Evolutionary conservation across 2,888 invertebrate species (phyloP), one percentile per base, ranked within the genome.

Genomic region (Baccha elongata): DNA sequence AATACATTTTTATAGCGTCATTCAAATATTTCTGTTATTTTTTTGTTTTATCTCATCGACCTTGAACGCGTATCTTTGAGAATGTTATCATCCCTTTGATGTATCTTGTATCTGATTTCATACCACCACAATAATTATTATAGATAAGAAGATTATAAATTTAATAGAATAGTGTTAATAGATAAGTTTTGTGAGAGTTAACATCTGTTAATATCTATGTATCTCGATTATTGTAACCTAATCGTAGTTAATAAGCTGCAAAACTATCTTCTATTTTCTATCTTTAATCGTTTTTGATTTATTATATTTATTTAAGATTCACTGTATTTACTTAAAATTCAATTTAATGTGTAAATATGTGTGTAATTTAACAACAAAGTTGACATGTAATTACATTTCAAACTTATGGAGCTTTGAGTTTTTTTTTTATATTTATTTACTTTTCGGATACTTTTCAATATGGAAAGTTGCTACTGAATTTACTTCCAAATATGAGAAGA

Each of bases 381-480:
- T n/a, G n/a, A 32, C 8, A 6, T 7, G 29, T 32, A 32, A 5
- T 32, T 32, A 32, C 3, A 3, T 26, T 4, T 4, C 26, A 23
- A 5, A 7, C 44, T 13, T 17, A 64, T 17, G n/a, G 8, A n/a
- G 11, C 10, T 23, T 7, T 46, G 15, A 23, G 32, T 52, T 60
- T 44, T 15, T 35, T n/a, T 48, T 46, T 55, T 15, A 62, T 15
- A 62, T 62, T 52, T 62, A 35, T 37, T 62, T 62, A 26, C 13
- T 29, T 62, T 35, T 37, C n/a, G 1, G 37, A 58, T 48, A 46
- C 23, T 32, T 40, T 46, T 64, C 13, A 23, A 62, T 62, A 71
- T 71, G 76, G 64, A 76, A 71, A 64, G 76, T 64, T 76, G 69
- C 35, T 37, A 11, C 15, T 23, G 26, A 35, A 42, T n/a, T 32